Evolutionary conservation across 2,113 vertebrate species (phyloP).

Genomic region (Rhagologus leucostigma): DNA sequence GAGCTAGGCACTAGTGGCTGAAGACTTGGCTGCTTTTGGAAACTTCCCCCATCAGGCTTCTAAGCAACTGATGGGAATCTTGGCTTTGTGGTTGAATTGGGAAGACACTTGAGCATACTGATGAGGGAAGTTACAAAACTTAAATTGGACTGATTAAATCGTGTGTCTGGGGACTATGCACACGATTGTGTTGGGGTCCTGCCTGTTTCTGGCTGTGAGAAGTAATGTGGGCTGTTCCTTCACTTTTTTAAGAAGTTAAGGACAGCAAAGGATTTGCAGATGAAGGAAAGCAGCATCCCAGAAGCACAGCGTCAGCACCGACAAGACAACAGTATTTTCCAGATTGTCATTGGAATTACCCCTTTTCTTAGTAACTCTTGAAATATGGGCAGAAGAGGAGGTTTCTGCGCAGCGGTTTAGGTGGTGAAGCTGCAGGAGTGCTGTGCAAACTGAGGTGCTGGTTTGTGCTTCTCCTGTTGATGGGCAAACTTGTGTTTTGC

Average conservation of each 20-base stretch:
- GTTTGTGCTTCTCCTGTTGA: not conserved
- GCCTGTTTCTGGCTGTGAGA: not conserved
- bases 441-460: not conserved
- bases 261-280: not conserved
- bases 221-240: not conserved
- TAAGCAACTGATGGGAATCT: not conserved
- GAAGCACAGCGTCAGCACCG: not conserved
- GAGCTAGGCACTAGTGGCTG: not conserved
- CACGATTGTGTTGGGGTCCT: not conserved
- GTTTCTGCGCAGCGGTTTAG: not conserved
- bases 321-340: not conserved
- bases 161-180: fast-evolving
- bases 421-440: not conserved
- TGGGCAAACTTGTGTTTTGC: not conserved
- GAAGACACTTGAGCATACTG: not conserved
- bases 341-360: not conserved
- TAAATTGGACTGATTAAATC: not conserved
- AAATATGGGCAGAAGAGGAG: not conserved
- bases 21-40: not conserved
- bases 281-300: not conserved
- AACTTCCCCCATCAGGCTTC: not conserved
- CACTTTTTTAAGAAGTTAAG: not conserved
- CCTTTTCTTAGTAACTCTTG: not conserved
- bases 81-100: not conserved
- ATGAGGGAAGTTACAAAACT: not conserved